Conservation (phyloP, 2,888 invertebrate species). For the Notocelia uddmanniana region DNA sequence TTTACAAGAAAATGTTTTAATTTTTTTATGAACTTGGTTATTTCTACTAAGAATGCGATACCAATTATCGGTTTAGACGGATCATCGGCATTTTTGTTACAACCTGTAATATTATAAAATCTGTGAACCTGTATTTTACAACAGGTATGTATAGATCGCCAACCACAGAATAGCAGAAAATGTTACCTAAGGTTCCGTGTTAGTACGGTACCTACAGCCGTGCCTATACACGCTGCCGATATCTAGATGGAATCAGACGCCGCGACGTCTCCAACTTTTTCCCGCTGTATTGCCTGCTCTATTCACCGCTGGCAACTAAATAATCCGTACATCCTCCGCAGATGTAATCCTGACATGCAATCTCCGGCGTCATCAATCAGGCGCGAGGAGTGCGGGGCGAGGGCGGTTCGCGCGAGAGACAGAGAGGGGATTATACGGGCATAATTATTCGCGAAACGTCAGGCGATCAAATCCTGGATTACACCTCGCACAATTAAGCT, state of each 20-base stretch:
- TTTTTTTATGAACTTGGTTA: no score
- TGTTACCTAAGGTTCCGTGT: neutral
- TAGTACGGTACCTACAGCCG: neutral
- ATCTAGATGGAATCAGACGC: constrained; percentile 30
- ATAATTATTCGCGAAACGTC: constrained; percentile 64
- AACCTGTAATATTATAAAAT: no score
- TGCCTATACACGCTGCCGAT: constrained; percentile 8
- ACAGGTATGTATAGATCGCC: neutral
- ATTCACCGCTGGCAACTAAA: constrained; percentile 75
- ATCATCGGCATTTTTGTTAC: no score
- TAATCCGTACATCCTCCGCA: constrained; percentile 80
- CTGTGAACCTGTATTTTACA: no score
- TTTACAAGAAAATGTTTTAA: no score
- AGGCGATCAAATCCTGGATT: constrained; percentile 54
- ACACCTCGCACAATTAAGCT: constrained; percentile 55
- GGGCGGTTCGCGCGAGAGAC: constrained; percentile 51
- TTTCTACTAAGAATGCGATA: no score
- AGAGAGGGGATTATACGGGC: constrained; percentile 59
- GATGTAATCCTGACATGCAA: constrained; percentile 84
- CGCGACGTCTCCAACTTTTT: constrained; percentile 55
- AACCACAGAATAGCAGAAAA: neutral
- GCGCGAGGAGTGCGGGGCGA: constrained; percentile 53
- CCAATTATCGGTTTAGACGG: no score
- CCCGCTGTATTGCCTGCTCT: constrained; percentile 66
- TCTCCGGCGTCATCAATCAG: constrained; percentile 82